Conservation (phyloP, 2,888 invertebrate species). For the Pasiphila rectangulata region DNA sequence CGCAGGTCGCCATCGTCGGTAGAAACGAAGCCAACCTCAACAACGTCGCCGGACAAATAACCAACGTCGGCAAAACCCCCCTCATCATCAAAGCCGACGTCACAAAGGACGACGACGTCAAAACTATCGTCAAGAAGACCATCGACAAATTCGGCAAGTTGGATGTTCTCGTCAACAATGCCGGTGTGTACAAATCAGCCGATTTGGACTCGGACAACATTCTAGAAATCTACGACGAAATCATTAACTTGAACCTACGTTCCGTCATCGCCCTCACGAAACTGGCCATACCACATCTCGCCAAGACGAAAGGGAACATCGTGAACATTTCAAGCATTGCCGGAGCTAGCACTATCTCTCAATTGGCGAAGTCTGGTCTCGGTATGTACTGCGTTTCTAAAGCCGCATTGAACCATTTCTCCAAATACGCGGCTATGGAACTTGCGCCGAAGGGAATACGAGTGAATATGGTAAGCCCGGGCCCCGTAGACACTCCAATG, state of each 20-base stretch:
- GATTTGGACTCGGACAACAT: conserved; percentile 22
- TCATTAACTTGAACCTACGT: conserved; percentile 34
- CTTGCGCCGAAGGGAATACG: conserved; percentile 79
- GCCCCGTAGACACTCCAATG: conserved; percentile 79
- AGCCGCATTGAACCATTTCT: conserved; percentile 87
- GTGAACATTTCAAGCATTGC: conserved; percentile 33
- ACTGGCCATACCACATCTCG: conserved; percentile 29
- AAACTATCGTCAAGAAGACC: conserved; percentile 34
- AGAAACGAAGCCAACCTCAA: conserved; percentile 1
- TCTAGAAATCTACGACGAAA: conserved; percentile 28
- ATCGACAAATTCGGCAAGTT: conserved; percentile 36
- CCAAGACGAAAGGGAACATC: conserved; percentile 38
- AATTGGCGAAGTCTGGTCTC: background rate
- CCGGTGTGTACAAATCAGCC: conserved; percentile 23
- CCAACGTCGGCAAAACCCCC: background rate
- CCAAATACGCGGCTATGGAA: conserved; percentile 84
- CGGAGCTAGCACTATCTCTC: background rate
- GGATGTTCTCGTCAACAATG: conserved; percentile 40
- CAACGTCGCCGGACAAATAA: background rate
- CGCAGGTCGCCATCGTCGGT: conserved; percentile 14
- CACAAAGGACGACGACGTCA: conserved; percentile 27
- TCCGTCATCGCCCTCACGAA: conserved; percentile 28
- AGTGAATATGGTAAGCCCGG: conserved; percentile 88
- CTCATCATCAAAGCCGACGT: conserved; percentile 22
- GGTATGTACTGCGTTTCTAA: conserved; percentile 84